Base-by-base conservation (phyloP, 2,797 vertebrate genomes). In the Numenius phaeopus region DNA sequence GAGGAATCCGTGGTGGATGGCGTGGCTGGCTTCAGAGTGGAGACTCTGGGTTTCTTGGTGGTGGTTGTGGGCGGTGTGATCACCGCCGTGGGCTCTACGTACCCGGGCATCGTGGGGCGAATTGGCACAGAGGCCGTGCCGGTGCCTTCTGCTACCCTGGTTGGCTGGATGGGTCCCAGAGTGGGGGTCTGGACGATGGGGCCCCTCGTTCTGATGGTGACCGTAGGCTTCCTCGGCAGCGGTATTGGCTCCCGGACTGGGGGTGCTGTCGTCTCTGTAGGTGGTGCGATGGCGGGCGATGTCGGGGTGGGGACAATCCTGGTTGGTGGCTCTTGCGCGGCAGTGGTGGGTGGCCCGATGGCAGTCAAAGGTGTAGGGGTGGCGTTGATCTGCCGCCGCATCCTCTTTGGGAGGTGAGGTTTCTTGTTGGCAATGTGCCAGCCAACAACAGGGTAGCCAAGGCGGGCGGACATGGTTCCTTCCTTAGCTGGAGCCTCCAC, bases 341-440 rank as follows among this genome's bases (percentile, higher is more conserved):
- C 98, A 0, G 99, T 98, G 65, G 99, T 99, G 64, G 99, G 99
- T 4, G 99, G 99, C 54, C 99, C 99, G 11, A 99, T 95, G 76
- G 98, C 98, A 10, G 98, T 98, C 81, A 98, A 84, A 61, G 98
- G 98, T 0, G 98, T 99, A 20, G 99, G 99, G 47, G 99, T 99
- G 97, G 99, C 99, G n/a, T 99, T 99, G 65, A 99, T 98, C 65
- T 99, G 99, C 57, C 99, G 98, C 87, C 99, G 98, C 62, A 99
- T 98, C 62, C 99, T 98, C 96, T 99, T 99, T 24, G 99, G 99
- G 65, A 99, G 95, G 46, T 99, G 98, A 44, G 99, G 99, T 88
- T 99, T 99, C 97, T 99, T 99, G 97, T 99, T 99, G 70, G 99
- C 99, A 2, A 99, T 99, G 94, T 99, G 99, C 99, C 99, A 99